These are phyloP conservation scores for Cyrtonyx montezumae DNA, from an alignment of 2,113 vertebrate species.

Conservation along the genomic window DNA sequence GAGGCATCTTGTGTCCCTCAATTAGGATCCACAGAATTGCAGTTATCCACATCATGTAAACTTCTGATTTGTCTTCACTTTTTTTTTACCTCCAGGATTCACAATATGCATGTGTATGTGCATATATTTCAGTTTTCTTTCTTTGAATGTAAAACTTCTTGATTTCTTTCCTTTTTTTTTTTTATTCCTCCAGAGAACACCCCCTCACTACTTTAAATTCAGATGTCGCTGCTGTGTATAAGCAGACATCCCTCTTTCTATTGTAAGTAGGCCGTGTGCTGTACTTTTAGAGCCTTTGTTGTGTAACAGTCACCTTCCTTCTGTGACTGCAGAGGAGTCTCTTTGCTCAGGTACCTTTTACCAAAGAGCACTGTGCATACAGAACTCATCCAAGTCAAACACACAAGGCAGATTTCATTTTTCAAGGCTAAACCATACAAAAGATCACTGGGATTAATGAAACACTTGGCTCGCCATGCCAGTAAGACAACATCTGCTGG, in stretches of 20 bases:
- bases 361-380: not conserved
- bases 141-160: not conserved
- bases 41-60: not conserved
- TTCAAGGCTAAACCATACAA: not conserved
- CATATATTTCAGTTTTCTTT: not conserved
- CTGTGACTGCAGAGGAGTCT: not conserved
- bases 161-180: not conserved
- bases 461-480: not conserved
- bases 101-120: no score
- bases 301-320: not conserved
- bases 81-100: not conserved
- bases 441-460: not conserved
- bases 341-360: not conserved
- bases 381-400: not conserved
- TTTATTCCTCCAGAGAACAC: not conserved
- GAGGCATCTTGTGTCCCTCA: accelerated
- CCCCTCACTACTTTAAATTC: not conserved
- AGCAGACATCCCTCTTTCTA: not conserved
- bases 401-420: not conserved
- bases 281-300: not conserved
- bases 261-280: not conserved
- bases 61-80: not conserved
- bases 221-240: not conserved
- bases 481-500: not conserved
- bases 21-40: not conserved